Base-by-base conservation (phyloP, 2,888 invertebrate species). In the Eristalis tenax region DNA sequence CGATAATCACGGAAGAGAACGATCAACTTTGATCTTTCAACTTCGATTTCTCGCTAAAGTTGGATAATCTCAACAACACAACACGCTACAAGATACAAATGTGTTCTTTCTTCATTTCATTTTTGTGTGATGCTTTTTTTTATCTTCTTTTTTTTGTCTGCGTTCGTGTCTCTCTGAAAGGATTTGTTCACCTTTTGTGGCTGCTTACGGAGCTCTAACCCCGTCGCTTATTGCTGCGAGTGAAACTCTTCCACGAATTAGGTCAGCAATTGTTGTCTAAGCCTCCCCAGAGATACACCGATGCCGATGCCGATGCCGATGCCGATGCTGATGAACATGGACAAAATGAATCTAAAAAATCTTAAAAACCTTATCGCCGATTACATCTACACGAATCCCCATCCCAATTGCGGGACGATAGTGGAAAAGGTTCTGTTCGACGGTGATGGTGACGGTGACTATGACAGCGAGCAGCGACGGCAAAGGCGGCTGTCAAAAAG, bases 11-110 rank as follows among this genome's bases (percentile, higher is more conserved):
- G 87, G 87, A 83, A 86, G 83, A 66, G 86, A 79, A 83, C 87
- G 87, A 83, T 87, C 87, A 87, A 87, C 87, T 87, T 87, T 87
- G 87, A 87, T 87, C 87, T 87, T 87, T 87, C 83, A 87, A 87
- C 87, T 86, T 86, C 71, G 86, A 86, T 86, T 83, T 86, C 86
- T 80, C 73, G 83, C 87, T 75, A 83, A 83, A 87, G 87, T 87
- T 87, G 83, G 83, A 87, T 87, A 87, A 87, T 88, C 80, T 80
- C 28, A 76, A 83, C 70, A 76, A 77, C 75, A 70, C 76, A 69
- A 77, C 77, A 73, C 73, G 73, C 71, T 84, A 65, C 65, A 65
- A 74, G 84, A 77, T 80, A 64, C 87, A 88, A 84, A 88, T 88
- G 80, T 66, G 87, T 88, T 83, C 32, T 74, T 65, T 76, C 38